Base-by-base conservation (phyloP, 1,140 invertebrate species). In the Batillaria attramentaria region DNA sequence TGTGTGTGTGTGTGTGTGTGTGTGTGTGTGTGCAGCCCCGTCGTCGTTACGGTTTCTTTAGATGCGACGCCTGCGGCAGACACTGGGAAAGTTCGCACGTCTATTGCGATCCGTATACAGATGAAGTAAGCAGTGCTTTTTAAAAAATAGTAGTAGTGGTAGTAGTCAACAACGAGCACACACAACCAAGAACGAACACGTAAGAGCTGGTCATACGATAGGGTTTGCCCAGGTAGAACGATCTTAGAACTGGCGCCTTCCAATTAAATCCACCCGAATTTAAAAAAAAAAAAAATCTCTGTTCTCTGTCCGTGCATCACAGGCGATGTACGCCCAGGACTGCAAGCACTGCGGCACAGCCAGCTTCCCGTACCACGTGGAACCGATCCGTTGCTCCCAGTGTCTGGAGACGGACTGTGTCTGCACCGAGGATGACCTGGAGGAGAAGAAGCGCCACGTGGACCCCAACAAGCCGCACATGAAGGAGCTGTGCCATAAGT, bases 381-480 rank as follows among this genome's bases (percentile, higher is more conserved):
- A 86, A 50, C 37, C 39, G 31, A 60, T 86, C n/a, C 60, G 42
- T 18, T 86, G 85, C 72, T 70, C 79, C 4, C 10, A 35, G 0
- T 86, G 85, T 77, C 80, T 79, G 2, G 8, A 79, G 39, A 50
- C n/a, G 0, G 70, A 78, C 16, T 84, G 83, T 41, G 62, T 3
- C 1, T 86, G 84, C 66, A 41, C 37, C 18, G 24, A 37, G 5
- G 28, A 35, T 8, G 2, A 3, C 37, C 57, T 70, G 6, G 18
- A 62, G 20, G 68, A 79, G 35, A 33, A 57, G 54, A 24, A 72
- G n/a, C 72, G 84, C 0, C 82, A 85, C 54, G 72, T 78, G 2
- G 84, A 85, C 70, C 78, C 77, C 31, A 81, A 78, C 39, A 86
- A 85, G 50, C 79, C 81, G 20, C 84, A 85, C 78, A 60, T 81